These are phyloP conservation scores for Pogonognathellus flavescens DNA, from an alignment of 1,140 invertebrate genomes.

Conservation along the genomic window DNA sequence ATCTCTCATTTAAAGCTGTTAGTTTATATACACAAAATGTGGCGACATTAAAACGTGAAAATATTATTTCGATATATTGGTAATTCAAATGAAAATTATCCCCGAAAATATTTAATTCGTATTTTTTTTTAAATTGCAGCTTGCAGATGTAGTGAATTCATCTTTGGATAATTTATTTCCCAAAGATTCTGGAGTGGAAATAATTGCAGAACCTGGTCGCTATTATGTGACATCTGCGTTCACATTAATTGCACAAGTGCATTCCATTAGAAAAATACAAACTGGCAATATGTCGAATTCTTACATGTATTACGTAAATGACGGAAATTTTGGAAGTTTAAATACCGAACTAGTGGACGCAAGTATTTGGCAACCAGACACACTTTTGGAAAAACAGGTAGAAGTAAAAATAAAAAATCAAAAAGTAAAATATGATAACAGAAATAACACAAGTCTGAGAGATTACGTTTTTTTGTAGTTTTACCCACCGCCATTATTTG, in stretches of 20 bases:
- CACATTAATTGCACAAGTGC: conserved; percentile 88
- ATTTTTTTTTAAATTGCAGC: conserved; percentile 70
- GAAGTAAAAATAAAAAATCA: too few species aligned
- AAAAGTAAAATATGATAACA: too few species aligned
- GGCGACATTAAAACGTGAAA: too few species aligned
- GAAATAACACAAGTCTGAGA: too few species aligned
- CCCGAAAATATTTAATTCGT: too few species aligned
- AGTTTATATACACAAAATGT: too few species aligned
- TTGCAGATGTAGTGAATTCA: conserved; percentile 81
- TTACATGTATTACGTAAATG: conserved; percentile 97
- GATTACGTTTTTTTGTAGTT: neutral
- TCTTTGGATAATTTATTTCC: conserved; percentile 88
- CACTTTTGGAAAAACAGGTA: conserved; percentile 79
- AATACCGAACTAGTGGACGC: conserved; percentile 97
- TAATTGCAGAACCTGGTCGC: conserved; percentile 87
- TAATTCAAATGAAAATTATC: too few species aligned
- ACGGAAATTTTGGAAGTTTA: conserved; percentile 98
- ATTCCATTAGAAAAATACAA: conserved; percentile 81
- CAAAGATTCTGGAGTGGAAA: conserved; percentile 78
- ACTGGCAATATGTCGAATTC: conserved; percentile 72
- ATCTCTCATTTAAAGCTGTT: conserved; percentile 78
- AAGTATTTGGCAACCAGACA: conserved; percentile 79
- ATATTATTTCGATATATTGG: too few species aligned
- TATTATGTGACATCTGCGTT: conserved; percentile 95
- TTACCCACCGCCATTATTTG: conserved; percentile 68